Conservation (phyloP, 2,888 invertebrate genomes). For the Orgyia antiqua region DNA sequence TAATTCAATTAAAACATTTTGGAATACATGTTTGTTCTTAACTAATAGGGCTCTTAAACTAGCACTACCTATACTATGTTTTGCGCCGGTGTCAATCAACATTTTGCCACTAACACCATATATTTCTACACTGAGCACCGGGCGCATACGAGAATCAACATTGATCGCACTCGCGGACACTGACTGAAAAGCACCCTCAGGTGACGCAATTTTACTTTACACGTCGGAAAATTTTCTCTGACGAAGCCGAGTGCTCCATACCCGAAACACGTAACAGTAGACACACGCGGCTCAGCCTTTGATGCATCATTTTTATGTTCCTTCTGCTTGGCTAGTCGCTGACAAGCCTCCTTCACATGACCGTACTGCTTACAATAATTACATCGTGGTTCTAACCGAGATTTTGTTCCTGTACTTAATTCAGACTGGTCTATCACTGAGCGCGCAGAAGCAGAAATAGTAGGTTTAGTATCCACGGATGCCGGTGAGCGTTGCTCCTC, state of each 20-base stretch:
- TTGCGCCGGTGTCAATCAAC: constrained; percentile 1
- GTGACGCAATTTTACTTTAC: neutral
- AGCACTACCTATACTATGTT: neutral
- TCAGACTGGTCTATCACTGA: neutral
- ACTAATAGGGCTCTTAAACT: neutral
- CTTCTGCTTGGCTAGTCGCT: neutral
- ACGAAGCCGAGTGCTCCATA: neutral
- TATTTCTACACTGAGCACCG: neutral
- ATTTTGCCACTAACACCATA: neutral
- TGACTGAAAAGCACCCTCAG: constrained; percentile 1
- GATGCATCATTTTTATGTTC: neutral
- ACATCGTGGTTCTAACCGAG: neutral
- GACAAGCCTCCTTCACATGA: constrained; percentile 7
- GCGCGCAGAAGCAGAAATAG: neutral
- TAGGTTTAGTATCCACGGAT: neutral
- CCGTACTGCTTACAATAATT: constrained; percentile 9
- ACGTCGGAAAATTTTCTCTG: neutral
- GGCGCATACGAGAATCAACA: neutral
- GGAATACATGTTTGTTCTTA: neutral
- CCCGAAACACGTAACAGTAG: neutral
- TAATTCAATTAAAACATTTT: neutral
- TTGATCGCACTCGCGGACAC: constrained; percentile 4
- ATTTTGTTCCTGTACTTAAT: neutral
- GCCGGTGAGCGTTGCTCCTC: neutral
- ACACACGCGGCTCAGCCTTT: neutral